Percentiles rank a stretch among this genome's conserved stretches.
Evolutionary conservation across 1,140 invertebrate genomes (phyloP).

Genomic region (Aphis gossypii): DNA sequence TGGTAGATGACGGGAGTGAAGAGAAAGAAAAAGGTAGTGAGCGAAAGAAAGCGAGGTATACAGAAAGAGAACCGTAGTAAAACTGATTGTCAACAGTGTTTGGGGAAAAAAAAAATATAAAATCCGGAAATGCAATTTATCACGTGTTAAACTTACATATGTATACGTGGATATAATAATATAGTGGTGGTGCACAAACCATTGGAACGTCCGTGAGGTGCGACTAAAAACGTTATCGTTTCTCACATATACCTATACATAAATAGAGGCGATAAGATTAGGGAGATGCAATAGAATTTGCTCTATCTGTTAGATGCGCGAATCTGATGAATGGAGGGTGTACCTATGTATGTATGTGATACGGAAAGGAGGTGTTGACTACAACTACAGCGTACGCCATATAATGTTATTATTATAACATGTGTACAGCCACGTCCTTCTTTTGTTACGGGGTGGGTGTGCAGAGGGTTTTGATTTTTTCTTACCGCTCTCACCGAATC

Average conservation of each 20-base stretch:
- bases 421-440: not conserved
- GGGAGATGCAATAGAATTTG: not conserved
- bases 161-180: not conserved
- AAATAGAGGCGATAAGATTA: not conserved
- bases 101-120: not conserved
- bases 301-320: not conserved
- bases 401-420: not conserved
- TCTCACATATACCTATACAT: not conserved
- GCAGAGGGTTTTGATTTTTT: not conserved
- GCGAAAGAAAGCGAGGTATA: not conserved
- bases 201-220: not conserved
- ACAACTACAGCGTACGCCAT: not conserved
- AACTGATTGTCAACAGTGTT: conserved; percentile 12
- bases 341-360: not conserved
- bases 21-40: not conserved
- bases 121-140: conserved; percentile 20
- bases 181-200: not conserved
- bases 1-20: not conserved
- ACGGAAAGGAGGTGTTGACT: not conserved
- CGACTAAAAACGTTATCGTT: not conserved
- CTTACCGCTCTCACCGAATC: not conserved
- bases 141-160: conserved; percentile 8
- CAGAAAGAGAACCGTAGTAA: not conserved
- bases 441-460: not conserved
- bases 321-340: not conserved